Base-by-base conservation (phyloP, 2,113 vertebrate genomes). In the Lipophrys pholis region DNA sequence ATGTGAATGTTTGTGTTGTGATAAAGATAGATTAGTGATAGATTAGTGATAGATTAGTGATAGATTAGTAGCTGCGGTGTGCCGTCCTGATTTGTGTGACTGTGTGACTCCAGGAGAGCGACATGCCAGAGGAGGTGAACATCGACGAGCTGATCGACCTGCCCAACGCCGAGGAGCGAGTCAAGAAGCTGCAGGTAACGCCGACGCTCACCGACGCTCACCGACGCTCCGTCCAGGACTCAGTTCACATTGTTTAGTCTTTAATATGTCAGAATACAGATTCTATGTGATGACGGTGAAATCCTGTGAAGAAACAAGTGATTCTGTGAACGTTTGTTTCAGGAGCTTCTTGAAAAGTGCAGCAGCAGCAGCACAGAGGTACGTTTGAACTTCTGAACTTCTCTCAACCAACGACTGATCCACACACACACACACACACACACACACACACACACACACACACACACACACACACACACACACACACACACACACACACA, bases 61-160 rank as follows among this genome's bases (percentile, higher is more conserved):
- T 4, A 30, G 21, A 30, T n/a, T n/a, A n/a, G n/a, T n/a, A n/a
- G n/a, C 30, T 5, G 0, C 7, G 61, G 36, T 42, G 42, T 14
- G n/a, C 30, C 41, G 70, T 70, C 9, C 36, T 61, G 40, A n/a
- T 54, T 14, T 65, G 15, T 0, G 5, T 73, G 16, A 52, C 12
- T n/a, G n/a, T n/a, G 76, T 41, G 45, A 61, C 5, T 75, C 81
- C 82, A 96, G 95, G 93, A 94, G 78, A 75, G 69, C 0, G 93
- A 95, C 16, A 95, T 96, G 93, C 96, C 95, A 0, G 95, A 96
- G 2, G 96, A 96, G 78, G 92, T 97, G 68, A 96, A 95, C 83
- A 96, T 97, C 0, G 96, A 97, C 0, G 93, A 95, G 0, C 48
- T 97, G 64, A 77, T 97, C 70, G 95, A 95, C 69, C 69, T 96